A percentile compares a stretch with the other conserved stretches of the same genome.
Conservation (phyloP, 2,888 invertebrate genomes). For the Dryobota labecula region DNA sequence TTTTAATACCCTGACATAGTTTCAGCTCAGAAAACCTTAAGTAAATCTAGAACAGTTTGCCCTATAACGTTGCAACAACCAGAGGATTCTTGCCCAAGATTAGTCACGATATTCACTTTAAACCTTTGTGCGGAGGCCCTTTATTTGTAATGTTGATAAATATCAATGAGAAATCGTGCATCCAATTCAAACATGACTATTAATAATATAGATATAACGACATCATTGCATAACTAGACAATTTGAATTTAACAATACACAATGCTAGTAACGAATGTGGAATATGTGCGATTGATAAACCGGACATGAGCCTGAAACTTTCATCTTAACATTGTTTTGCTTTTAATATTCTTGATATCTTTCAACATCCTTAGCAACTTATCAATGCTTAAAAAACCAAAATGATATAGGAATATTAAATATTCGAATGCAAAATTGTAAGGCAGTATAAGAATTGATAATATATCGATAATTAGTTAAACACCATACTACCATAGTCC, state of each 20-base stretch:
- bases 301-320: neutral
- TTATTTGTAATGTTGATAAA: constrained; percentile 45
- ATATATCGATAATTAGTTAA: neutral
- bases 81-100: constrained; percentile 52
- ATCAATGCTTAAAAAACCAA: too few relatives aligned
- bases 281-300: neutral
- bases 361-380: too few relatives aligned
- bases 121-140: constrained; percentile 52
- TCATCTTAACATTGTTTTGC: neutral
- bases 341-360: neutral
- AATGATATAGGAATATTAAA: neutral
- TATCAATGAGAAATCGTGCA: constrained; percentile 50
- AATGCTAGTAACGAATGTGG: neutral
- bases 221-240: constrained; percentile 1
- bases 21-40: neutral
- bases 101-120: constrained; percentile 60
- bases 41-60: constrained; percentile 22
- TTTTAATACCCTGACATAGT: constrained; percentile 10
- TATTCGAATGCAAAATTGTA: neutral
- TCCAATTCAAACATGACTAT: constrained; percentile 34
- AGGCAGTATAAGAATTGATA: neutral
- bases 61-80: constrained; percentile 41
- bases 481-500: too few relatives aligned
- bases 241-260: neutral
- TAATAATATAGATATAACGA: constrained; percentile 10